A percentile compares a stretch with the other conserved stretches of the same genome.
Evolutionary conservation across 2,888 invertebrate genomes (phyloP).

Genomic region (Prostheceraeus crozeri): DNA sequence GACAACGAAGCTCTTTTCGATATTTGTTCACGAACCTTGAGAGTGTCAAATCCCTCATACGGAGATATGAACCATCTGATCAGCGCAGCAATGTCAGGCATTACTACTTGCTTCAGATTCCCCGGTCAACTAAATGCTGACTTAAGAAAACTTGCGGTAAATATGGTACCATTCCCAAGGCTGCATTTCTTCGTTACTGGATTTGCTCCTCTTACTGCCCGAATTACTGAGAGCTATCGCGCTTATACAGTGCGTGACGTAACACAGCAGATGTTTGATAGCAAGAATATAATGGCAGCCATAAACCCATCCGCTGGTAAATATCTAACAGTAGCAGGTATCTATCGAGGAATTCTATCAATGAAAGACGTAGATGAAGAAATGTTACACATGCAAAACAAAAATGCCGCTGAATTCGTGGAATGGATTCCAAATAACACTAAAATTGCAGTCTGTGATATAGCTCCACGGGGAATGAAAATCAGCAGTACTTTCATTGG

Average conservation of each 20-base stretch:
- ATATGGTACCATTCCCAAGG: slow-evolving; percentile 33
- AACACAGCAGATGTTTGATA: slow-evolving; percentile 29
- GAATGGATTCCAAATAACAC: slow-evolving; percentile 37
- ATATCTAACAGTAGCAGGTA: slow-evolving; percentile 31
- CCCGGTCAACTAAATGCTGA: slow-evolving; percentile 36
- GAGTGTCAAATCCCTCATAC: slow-evolving; percentile 24
- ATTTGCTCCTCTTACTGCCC: slow-evolving; percentile 21
- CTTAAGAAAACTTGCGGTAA: slow-evolving; percentile 31
- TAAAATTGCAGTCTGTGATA: slow-evolving; percentile 33
- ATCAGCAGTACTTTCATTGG: slow-evolving; percentile 32
- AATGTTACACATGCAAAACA: slow-evolving; percentile 31
- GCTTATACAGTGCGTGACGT: not conserved
- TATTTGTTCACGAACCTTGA: no score
- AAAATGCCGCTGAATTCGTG: slow-evolving; percentile 28
- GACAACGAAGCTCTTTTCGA: no score
- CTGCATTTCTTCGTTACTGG: slow-evolving; percentile 33
- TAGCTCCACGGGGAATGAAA: slow-evolving; percentile 22
- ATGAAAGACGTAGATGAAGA: slow-evolving; percentile 33
- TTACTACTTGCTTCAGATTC: slow-evolving; percentile 33
- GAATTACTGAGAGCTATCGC: not conserved
- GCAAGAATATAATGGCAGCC: slow-evolving; percentile 31
- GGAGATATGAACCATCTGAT: slow-evolving; percentile 30
- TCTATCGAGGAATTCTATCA: slow-evolving; percentile 28
- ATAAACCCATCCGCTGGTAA: slow-evolving; percentile 23
- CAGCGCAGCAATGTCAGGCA: slow-evolving; percentile 9